Conservation (phyloP, 2,888 invertebrate species). For the Drosophila quinaria region DNA sequence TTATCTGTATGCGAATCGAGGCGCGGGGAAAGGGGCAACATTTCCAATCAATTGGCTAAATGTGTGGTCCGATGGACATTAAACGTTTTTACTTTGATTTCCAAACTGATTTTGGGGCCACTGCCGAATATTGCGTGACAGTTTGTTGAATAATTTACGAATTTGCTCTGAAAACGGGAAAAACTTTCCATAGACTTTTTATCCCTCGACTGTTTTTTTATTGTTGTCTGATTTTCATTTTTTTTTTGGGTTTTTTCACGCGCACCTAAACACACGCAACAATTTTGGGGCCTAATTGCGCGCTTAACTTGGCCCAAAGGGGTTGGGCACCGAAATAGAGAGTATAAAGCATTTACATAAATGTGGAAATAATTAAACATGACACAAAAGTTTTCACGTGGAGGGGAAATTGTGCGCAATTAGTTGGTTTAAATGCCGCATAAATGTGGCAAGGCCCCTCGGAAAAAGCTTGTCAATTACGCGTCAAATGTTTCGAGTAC, state of each 20-base stretch:
- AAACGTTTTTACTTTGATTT: conserved; percentile 72
- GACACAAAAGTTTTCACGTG: conserved; percentile 69
- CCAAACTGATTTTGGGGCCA: conserved; percentile 41
- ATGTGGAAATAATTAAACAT: conserved; percentile 81
- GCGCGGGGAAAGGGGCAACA: neutral
- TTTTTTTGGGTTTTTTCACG: conserved; percentile 63
- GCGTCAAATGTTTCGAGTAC: conserved; percentile 58
- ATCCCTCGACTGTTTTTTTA: conserved; percentile 4
- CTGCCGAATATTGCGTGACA: conserved; percentile 76
- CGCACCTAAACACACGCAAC: conserved; percentile 81
- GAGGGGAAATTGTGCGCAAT: conserved; percentile 76
- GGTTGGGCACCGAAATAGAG: conserved; percentile 15
- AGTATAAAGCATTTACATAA: conserved; percentile 67
- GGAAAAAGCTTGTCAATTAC: conserved; percentile 64
- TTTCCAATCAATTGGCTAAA: conserved; percentile 68
- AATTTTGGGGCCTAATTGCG: conserved; percentile 72
- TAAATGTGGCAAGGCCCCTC: conserved; percentile 69
- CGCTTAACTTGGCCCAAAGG: conserved; percentile 54
- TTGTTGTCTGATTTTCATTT: conserved; percentile 22
- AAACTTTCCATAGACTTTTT: conserved; percentile 45
- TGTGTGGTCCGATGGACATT: conserved; percentile 56
- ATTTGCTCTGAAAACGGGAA: conserved; percentile 46
- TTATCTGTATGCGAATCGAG: conserved; percentile 46
- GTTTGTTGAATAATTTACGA: conserved; percentile 82
- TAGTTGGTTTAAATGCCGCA: conserved; percentile 84